Evolutionary conservation across 2,888 invertebrate genomes (phyloP).

Genomic region (Monoplex corrugatus): DNA sequence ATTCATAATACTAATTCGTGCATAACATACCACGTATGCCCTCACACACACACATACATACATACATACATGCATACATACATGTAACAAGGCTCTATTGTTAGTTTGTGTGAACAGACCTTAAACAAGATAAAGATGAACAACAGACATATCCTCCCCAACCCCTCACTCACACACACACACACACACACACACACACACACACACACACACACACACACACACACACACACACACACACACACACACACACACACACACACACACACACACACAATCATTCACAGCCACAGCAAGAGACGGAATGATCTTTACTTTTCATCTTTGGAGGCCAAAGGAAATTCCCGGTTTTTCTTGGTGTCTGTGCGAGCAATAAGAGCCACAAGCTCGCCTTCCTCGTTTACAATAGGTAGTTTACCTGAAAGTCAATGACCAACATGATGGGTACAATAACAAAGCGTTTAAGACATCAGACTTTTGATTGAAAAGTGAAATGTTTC

Average conservation of each 20-base stretch:
- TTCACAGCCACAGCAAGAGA: no score
- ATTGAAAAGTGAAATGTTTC: no score
- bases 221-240: not conserved
- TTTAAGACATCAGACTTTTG: no score
- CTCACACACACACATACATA: no score
- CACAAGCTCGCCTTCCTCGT: slow-evolving; percentile 90
- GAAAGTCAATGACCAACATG: slow-evolving; percentile 45
- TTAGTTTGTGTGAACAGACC: no score
- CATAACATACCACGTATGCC: no score
- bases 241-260: not conserved
- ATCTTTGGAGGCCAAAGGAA: slow-evolving; percentile 98
- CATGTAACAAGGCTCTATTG: no score
- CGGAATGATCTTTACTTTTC: slow-evolving; percentile 83
- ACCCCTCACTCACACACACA: not conserved
- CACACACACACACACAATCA: not conserved
- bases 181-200: not conserved
- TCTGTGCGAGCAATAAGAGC: slow-evolving; percentile 98
- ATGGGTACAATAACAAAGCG: not conserved
- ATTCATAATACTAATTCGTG: no score
- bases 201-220: not conserved
- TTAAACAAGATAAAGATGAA: no score
- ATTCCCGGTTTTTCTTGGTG: slow-evolving; percentile 97
- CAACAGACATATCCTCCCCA: no score
- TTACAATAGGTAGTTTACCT: slow-evolving; percentile 85
- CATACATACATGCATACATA: no score